Conservation (phyloP, 2,113 vertebrate genomes). For the Jacana jacana region DNA sequence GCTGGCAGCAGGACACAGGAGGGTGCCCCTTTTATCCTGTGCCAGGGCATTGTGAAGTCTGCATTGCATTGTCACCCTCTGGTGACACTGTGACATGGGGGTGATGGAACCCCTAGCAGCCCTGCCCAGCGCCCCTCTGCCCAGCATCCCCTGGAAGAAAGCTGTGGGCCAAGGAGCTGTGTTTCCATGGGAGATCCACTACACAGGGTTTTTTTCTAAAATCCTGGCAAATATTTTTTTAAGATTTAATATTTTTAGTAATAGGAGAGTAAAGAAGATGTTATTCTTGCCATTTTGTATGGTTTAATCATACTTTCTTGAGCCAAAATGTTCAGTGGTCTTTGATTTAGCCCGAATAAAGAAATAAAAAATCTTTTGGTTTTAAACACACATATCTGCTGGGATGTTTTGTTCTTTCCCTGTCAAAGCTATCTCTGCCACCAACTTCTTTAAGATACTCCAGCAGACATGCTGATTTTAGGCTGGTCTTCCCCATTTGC, state of each 20-base stretch:
- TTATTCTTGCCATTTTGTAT: neutral
- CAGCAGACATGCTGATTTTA: neutral
- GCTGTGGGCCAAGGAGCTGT: too few species aligned
- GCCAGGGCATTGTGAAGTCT: neutral
- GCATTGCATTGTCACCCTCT: too few species aligned
- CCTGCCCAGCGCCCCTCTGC: fast-evolving
- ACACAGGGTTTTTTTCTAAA: neutral
- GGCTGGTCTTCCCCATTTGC: neutral
- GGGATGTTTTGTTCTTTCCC: neutral
- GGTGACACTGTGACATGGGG: neutral
- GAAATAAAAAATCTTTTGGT: neutral
- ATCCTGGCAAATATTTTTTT: neutral
- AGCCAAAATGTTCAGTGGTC: neutral
- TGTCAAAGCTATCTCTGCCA: neutral
- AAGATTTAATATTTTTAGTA: neutral
- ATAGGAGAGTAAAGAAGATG: neutral
- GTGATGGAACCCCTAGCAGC: neutral
- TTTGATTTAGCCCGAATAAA: conserved; percentile 6
- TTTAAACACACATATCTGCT: neutral
- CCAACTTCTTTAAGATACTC: neutral
- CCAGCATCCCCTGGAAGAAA: neutral
- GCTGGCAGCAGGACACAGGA: neutral
- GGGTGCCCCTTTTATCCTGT: neutral
- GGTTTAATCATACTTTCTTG: conserved; percentile 32
- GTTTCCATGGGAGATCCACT: neutral